Evolutionary conservation across 2,113 vertebrate genomes (phyloP), one percentile per base, ranked within the genome.

Genomic region (Erythrocebus patas): DNA sequence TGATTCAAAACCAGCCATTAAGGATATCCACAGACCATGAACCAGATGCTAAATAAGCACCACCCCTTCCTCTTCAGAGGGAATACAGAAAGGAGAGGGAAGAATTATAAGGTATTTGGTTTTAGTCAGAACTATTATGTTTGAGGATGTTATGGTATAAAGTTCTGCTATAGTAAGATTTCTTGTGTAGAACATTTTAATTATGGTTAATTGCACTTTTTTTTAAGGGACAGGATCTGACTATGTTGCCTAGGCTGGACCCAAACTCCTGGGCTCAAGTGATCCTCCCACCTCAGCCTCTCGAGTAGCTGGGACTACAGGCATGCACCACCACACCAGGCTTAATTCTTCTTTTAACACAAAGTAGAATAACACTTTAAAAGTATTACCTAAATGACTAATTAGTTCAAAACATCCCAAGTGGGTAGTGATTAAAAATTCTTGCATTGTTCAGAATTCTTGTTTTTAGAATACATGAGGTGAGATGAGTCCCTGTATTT

Each of bases 171-270:
- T 85, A 6, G 4, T 45, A 89, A 85, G 30, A 43, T 88, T 66
- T 92, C 70, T 86, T 38, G 84, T 82, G 57, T 32, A 84, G 57
- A 96, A 68, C 78, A 70, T 93, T 92, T 91, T 93, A 76, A 95
- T 89, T 76, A 48, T 59, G 73, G 20, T 61, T 93, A 94, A 85
- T 85, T 92, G 50, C 72, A 76, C 55, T 72, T 32, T 78, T 73
- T 48, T n/a, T 48, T 48, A 32, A 78, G 75, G 43, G 43, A 78
- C 3, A 32, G 43, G 16, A 30, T 78, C 27, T 78, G 17, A 45
- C 16, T 78, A 2, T 48, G 43, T 48, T 78, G 43, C 75, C 75
- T 27, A 78, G 43, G 8, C 27, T 78, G 27, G 14, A 76, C 73
- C 27, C 73, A 43, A 48, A 9, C 14, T 78, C 75, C 16, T 18